Conservation (phyloP, 2,888 invertebrate species). For the Salpingus planirostris region DNA sequence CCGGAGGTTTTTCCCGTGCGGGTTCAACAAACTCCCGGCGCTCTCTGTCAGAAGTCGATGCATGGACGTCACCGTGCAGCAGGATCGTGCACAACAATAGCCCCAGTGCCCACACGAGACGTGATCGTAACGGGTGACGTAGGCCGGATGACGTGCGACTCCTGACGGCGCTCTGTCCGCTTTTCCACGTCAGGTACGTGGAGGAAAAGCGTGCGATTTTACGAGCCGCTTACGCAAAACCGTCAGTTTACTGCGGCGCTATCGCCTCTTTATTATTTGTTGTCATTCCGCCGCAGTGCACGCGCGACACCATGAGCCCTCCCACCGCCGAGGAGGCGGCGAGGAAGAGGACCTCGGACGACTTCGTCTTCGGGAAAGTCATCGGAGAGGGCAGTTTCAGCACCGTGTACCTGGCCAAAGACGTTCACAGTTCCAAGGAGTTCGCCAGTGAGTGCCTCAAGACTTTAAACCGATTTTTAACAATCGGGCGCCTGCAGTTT, state of each 20-base stretch:
- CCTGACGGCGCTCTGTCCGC: constrained; percentile 5
- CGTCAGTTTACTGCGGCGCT: background rate
- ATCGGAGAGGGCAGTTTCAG: constrained; percentile 98
- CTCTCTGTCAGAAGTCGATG: too few relatives aligned
- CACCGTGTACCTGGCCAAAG: constrained; percentile 88
- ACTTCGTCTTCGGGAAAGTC: constrained; percentile 90
- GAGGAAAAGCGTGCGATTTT: too few relatives aligned
- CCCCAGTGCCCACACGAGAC: too few relatives aligned
- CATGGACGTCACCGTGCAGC: too few relatives aligned
- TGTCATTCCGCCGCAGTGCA: background rate
- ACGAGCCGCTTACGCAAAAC: constrained; percentile 2
- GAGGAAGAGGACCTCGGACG: constrained; percentile 67
- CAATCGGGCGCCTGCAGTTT: too few relatives aligned
- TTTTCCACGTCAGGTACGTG: constrained; percentile 8
- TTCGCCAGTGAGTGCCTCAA: constrained; percentile 94
- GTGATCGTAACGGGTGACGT: constrained; percentile 13
- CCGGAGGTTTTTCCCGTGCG: too few relatives aligned
- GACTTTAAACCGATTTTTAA: too few relatives aligned
- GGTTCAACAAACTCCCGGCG: too few relatives aligned
- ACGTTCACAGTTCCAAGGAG: constrained; percentile 80
- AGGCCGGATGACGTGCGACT: constrained; percentile 8
- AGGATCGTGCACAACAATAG: too few relatives aligned
- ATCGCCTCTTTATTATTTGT: background rate
- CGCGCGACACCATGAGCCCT: constrained; percentile 22
- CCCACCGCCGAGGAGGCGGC: constrained; percentile 40